Evolutionary conservation across 2,888 invertebrate species (phyloP), one percentile per base, ranked within the genome.

Genomic region (Pocota personata): DNA sequence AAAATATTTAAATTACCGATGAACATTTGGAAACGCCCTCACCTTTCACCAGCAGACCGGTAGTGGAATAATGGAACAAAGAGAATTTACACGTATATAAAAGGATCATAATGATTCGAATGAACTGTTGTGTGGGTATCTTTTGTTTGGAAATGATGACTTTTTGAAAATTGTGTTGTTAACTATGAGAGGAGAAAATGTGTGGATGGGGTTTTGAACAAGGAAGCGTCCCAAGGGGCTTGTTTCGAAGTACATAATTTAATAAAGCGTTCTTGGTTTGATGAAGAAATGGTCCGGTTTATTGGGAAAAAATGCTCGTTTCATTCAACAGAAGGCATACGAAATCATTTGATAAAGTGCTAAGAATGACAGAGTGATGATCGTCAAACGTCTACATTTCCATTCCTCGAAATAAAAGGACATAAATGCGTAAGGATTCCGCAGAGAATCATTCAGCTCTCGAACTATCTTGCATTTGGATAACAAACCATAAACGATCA

Each of bases 1-100:
- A 82, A 82, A 82, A 66, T 82, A 82, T 82, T 82, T 82, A 82
- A 82, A 82, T 82, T 77, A 71, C 71, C 82, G 64, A 71, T 82
- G 82, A 82, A 30, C 77, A 64, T 82, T 82, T 71, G 82, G 82
- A 3, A 64, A 82, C 82, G 82, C 82, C 82, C 77, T 77, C 77
- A 77, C 71, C 82, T 82, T 82, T 77, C 82, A 58, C 64, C 64
- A 55, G 8, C 76, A 30, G 67, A 50, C 62, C 71, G 77, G 76
- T 76, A 75, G 80, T 82, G 52, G 32, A 82, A 71, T 76, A 82
- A 69, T 69, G 55, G 46, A 82, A 82, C 62, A 82, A 82, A 82
- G 57, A 72, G 64, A 57, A 71, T 52, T 66, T 64, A 67, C n/a
- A n/a, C 16, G 55, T 55, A 32, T 64, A 32, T 64, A 60, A 69